phyloP scores from a whole-genome alignment of 2,888 invertebrate species.

The Hylaea fasciaria region DNA sequence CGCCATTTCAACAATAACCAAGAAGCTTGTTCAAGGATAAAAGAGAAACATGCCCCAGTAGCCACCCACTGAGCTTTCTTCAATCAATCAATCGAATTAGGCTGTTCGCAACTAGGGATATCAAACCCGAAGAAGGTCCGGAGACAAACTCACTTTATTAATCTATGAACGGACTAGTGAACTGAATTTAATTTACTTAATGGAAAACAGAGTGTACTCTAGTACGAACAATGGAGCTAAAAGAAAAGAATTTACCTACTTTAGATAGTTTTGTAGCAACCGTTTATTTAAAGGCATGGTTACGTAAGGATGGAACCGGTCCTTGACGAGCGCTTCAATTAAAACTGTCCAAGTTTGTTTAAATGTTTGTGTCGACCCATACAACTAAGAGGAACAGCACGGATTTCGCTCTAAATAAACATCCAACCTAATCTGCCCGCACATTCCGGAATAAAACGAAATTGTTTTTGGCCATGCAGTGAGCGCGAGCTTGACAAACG shows the following conservation, averaged over 20 bases:
- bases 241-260: not conserved
- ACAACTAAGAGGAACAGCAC: conserved; percentile 55
- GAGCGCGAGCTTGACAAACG: conserved; percentile 32
- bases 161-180: conserved; percentile 51
- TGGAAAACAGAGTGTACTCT: conserved; percentile 49
- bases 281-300: conserved; percentile 34
- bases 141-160: conserved; percentile 52
- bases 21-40: not conserved
- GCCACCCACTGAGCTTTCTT: conserved; percentile 15
- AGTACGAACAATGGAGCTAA: conserved; percentile 6
- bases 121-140: conserved; percentile 40
- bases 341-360: conserved; percentile 78
- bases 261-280: conserved; percentile 26
- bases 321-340: conserved; percentile 75
- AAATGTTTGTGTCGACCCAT: conserved; percentile 75
- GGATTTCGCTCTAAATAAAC: conserved; percentile 61
- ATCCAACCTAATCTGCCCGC: conserved; percentile 44
- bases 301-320: conserved; percentile 41
- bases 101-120: conserved; percentile 34
- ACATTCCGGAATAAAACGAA: conserved; percentile 42
- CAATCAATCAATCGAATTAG: conserved; percentile 39
- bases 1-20: not conserved
- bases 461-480: conserved; percentile 38
- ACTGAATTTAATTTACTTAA: conserved; percentile 63
- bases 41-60: not conserved